phyloP scores from a whole-genome alignment of 2,113 vertebrate species.

The Balaeniceps rex region DNA sequence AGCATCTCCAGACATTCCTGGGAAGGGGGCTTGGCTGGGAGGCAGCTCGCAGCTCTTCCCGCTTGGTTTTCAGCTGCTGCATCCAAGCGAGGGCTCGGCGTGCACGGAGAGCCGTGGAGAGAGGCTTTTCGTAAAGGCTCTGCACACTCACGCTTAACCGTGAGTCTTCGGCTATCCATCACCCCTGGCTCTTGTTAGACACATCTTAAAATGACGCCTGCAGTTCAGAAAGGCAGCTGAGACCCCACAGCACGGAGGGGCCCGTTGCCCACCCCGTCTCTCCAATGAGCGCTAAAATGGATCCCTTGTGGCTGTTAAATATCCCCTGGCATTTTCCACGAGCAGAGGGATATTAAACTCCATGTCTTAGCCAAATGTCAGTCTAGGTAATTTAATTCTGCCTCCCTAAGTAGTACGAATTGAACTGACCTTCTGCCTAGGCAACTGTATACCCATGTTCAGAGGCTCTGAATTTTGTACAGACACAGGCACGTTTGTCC shows the following conservation, averaged over 20 bases:
- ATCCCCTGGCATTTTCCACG: conserved; percentile 53
- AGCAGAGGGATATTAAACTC: conserved; percentile 61
- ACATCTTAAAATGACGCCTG: background rate
- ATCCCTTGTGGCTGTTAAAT: conserved; percentile 26
- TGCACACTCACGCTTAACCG: rapidly evolving
- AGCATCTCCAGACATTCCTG: conserved; percentile 46
- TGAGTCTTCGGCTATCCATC: background rate
- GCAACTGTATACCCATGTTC: conserved; percentile 21
- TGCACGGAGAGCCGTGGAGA: background rate
- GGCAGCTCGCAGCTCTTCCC: background rate
- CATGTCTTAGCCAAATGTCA: conserved; percentile 64
- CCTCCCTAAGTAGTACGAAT: conserved; percentile 59
- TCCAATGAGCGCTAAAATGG: background rate
- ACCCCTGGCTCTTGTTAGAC: background rate
- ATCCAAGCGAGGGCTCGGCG: background rate
- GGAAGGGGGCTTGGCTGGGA: conserved; percentile 22
- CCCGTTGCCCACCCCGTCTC: rapidly evolving
- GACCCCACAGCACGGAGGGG: background rate
- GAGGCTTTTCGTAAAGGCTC: background rate
- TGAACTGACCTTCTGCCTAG: conserved; percentile 60
- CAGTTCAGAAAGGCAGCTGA: background rate
- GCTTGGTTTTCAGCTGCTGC: background rate
- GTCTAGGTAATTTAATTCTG: conserved; percentile 63
- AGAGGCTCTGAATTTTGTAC: background rate
- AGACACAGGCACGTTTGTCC: background rate